phyloP scores from a whole-genome alignment of 2,888 invertebrate species.

The Arge pagana region DNA sequence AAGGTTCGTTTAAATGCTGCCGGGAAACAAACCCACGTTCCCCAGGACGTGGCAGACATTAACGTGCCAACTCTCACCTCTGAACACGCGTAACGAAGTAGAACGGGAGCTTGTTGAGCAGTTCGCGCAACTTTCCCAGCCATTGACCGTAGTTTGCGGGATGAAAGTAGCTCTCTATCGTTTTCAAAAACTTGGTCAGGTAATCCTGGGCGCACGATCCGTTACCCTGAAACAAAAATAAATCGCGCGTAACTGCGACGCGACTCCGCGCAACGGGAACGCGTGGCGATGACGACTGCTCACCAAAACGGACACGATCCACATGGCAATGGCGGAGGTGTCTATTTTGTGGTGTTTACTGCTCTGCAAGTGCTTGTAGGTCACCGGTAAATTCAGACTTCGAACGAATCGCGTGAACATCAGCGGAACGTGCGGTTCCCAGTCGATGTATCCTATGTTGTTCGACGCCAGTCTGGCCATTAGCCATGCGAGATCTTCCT shows the following conservation, averaged over 20 bases:
- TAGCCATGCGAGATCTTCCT: constrained; percentile 71
- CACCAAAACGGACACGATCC: constrained; percentile 65
- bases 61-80: constrained; percentile 56
- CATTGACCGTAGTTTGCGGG: constrained; percentile 87
- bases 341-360: constrained; percentile 63
- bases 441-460: constrained; percentile 84
- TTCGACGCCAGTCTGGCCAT: constrained; percentile 74
- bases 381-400: constrained; percentile 78
- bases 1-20: constrained; percentile 42
- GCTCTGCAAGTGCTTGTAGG: constrained; percentile 69
- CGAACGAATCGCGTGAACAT: constrained; percentile 76
- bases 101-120: constrained; percentile 71
- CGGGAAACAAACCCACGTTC: constrained; percentile 58
- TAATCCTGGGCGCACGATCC: constrained; percentile 72
- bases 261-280: too few relatives aligned
- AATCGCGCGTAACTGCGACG: too few relatives aligned
- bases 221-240: constrained; percentile 64
- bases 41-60: too few relatives aligned
- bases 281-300: too few relatives aligned
- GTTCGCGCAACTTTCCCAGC: constrained; percentile 70
- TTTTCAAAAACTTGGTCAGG: constrained; percentile 78
- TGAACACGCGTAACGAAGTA: constrained; percentile 67
- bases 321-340: constrained; percentile 56
- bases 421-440: constrained; percentile 80
- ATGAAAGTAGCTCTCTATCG: constrained; percentile 85